Base-by-base conservation (phyloP, 2,888 invertebrate genomes). In the Bhutanitis thaidina region DNA sequence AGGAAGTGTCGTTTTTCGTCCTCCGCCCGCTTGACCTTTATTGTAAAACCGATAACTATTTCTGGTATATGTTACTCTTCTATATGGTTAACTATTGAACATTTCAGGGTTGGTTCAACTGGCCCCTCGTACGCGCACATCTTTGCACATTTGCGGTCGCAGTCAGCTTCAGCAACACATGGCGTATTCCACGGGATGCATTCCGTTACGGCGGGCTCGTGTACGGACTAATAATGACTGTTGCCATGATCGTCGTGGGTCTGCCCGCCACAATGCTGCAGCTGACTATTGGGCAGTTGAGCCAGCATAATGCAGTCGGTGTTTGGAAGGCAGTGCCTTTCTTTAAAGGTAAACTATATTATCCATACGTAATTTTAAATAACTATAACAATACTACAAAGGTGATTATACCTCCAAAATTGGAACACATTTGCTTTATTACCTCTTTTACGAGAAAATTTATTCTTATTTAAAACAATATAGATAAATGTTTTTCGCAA, bases 241-340 rank as follows among this genome's bases (percentile, higher is more conserved):
- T 82, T 9, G 80, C 91, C 1, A 75, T 90, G 54, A 54, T 90
- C 5, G 54, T 81, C 2, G 75, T 93, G 13, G 92, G 91, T 1
- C 70, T 92, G 30, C 93, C 93, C 0, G 69, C 91, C n/a, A 78
- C 90, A 0, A 84, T 93, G 59, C 77, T 93, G 47, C 93, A 93
- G 71, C 80, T 93, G 14, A 91, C 92, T 0, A 74, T 92, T 0
- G 93, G 93, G 5, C 92, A 93, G 69, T 82, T 93, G 49, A 92
- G 92, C 50, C 92, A 93, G 67, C 92, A 93, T 62, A 93, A 93
- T 25, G 90, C 91, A 14, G 91, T 92, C 4, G 93, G 92, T 41
- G 81, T 92, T 14, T 93, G 93, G 93, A 85, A 91, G 57, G 93
- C 92, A 0, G 92, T 93, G 34, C 93, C 93, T 1, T 90, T 93